phyloP scores from a whole-genome alignment of 2,888 invertebrate species.

The Bombyx huttoni region DNA sequence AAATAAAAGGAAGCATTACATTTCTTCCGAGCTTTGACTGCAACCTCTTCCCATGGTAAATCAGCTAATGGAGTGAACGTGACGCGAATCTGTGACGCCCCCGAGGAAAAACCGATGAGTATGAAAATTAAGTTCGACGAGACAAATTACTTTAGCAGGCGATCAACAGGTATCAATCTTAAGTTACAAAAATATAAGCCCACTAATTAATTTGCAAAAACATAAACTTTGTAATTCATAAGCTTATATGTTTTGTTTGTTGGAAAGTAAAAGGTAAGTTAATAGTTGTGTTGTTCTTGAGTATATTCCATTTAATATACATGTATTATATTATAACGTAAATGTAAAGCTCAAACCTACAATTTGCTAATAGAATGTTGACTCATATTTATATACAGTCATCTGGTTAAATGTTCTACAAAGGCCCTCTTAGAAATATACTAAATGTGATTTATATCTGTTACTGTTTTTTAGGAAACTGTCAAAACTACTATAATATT shows the following conservation, averaged over 20 bases:
- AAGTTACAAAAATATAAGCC: background rate
- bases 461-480: no score
- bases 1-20: background rate
- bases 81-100: constrained; percentile 25
- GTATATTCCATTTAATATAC: no score
- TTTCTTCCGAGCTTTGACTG: constrained; percentile 5
- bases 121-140: constrained; percentile 30
- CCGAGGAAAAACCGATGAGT: constrained; percentile 23
- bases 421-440: no score
- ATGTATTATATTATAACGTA: no score
- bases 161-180: constrained; percentile 28
- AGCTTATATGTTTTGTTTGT: background rate
- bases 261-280: background rate
- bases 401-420: no score
- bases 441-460: no score
- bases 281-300: no score
- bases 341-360: no score
- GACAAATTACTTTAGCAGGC: constrained; percentile 27
- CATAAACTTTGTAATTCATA: background rate
- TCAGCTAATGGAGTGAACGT: constrained; percentile 49
- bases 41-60: constrained; percentile 40
- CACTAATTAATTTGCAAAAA: constrained; percentile 1
- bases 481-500: no score
- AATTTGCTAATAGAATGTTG: no score
- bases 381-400: no score